Evolutionary conservation across 2,113 vertebrate genomes (phyloP).

Genomic region (Uropsilus gracilis): DNA sequence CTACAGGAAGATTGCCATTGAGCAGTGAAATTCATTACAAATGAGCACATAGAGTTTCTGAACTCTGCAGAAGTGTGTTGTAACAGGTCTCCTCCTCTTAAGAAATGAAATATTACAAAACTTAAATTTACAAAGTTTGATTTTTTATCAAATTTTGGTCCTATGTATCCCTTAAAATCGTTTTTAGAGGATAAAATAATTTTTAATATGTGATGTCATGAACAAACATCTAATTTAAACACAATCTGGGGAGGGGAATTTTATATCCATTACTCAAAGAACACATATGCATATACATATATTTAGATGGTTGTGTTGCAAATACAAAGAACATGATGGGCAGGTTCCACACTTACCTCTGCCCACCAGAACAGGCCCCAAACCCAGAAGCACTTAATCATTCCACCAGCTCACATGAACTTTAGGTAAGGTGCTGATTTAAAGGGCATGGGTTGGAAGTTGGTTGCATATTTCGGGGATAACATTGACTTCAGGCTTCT

Average conservation of each 20-base stretch:
- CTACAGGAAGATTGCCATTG: neutral
- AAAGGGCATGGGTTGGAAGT: neutral
- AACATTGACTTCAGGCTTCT: constrained; percentile 26
- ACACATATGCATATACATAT: neutral
- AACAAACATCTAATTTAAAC: neutral
- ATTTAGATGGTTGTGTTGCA: neutral
- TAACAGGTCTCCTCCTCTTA: neutral
- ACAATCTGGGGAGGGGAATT: neutral
- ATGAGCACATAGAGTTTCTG: neutral
- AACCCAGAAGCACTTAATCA: neutral
- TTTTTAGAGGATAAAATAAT: neutral
- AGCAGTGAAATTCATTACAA: neutral
- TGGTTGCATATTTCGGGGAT: neutral
- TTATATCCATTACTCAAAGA: neutral
- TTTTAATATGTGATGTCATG: neutral
- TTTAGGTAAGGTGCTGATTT: neutral
- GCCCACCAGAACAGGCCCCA: neutral
- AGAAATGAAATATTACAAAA: neutral
- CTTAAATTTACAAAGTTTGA: neutral
- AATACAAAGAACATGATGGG: neutral
- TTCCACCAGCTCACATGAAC: neutral
- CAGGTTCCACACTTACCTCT: neutral
- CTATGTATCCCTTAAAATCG: neutral
- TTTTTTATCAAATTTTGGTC: neutral
- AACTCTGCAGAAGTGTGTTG: neutral